Evolutionary conservation across 2,888 invertebrate genomes (phyloP).

Genomic region (Drosophila falleni): DNA sequence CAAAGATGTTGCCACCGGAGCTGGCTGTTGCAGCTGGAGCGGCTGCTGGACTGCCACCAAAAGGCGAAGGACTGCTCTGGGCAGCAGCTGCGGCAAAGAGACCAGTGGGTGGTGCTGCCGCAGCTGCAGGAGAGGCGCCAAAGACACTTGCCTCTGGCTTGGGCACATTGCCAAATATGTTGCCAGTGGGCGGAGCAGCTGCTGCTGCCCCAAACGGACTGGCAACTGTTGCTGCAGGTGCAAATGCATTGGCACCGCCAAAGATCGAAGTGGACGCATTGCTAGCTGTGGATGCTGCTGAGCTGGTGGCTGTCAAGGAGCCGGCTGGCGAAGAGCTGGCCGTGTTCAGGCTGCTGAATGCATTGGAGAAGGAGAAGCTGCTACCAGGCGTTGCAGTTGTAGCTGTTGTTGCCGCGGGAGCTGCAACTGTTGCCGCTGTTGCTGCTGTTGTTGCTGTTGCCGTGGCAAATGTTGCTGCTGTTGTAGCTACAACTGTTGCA

Average conservation of each 20-base stretch:
- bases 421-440: slow-evolving; percentile 8
- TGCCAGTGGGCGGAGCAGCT: slow-evolving; percentile 46
- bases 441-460: slow-evolving; percentile 10
- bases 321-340: slow-evolving; percentile 28
- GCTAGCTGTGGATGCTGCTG: slow-evolving; percentile 19
- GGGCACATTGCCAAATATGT: slow-evolving; percentile 80
- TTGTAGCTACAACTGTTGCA: slow-evolving; percentile 11
- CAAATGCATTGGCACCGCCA: slow-evolving; percentile 33
- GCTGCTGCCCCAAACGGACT: slow-evolving; percentile 29
- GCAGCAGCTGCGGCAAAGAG: slow-evolving; percentile 73
- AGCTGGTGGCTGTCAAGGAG: slow-evolving; percentile 37
- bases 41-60: slow-evolving; percentile 47
- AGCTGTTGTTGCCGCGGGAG: slow-evolving; percentile 12
- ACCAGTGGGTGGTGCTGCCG: slow-evolving; percentile 59
- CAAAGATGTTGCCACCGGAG: slow-evolving; percentile 72
- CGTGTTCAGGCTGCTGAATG: slow-evolving; percentile 53
- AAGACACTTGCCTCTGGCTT: slow-evolving; percentile 83
- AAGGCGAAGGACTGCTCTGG: slow-evolving; percentile 52
- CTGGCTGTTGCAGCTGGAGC: slow-evolving; percentile 15
- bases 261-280: slow-evolving; percentile 37
- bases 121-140: slow-evolving; percentile 41
- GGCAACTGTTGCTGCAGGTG: slow-evolving; percentile 14
- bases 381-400: slow-evolving; percentile 32
- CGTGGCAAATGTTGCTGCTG: slow-evolving; percentile 11
- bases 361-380: slow-evolving; percentile 68